Base-by-base conservation (phyloP, 1,140 invertebrate species). In the Pinna nobilis region DNA sequence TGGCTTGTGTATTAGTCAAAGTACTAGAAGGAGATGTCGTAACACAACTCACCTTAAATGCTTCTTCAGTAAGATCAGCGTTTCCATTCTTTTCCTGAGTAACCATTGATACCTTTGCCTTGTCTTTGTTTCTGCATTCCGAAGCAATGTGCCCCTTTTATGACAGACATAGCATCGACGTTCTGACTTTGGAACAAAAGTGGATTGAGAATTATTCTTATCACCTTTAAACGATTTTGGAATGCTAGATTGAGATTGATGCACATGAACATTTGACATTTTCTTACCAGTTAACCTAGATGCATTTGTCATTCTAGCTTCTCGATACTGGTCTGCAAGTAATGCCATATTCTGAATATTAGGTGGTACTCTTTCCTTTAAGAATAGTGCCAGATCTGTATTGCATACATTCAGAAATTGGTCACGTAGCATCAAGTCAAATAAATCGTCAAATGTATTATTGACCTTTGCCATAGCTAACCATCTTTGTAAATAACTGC, bases 351-450 rank as follows among this genome's bases (percentile, higher is more conserved):
- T 25, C n/a, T 50, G 49, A 50, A 50, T 50, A 3, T 50, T 50
- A n/a, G n/a, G n/a, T 55, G 51, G 51, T 2, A 32, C n/a, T 32
- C 51, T 23, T n/a, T 55, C 28, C 7, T 55, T 55, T 3, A 55
- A 23, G 53, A 67, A 73, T 28, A 72, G 37, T 0, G 44, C n/a
- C 7, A 73, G 32, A 35, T 73, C 71, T 41, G 15, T 60, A 7
- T 35, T 39, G 67, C 71, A 73, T 7, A 41, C 37, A 61, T 67
- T 39, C 13, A 73, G 18, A 67, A 73, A 73, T 13, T 73, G 64
- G 15, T 73, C 71, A 2, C 64, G 6, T 32, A 73, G 0, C 33
- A 73, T 50, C 20, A 73, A 37, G 25, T 73, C 64, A 66, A 33
- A 67, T 13, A 73, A 33, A 6, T 23, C 55, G 5, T 61, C 55